Evolutionary conservation across 1,140 invertebrate species (phyloP).

Genomic region (Microplitis mediator): DNA sequence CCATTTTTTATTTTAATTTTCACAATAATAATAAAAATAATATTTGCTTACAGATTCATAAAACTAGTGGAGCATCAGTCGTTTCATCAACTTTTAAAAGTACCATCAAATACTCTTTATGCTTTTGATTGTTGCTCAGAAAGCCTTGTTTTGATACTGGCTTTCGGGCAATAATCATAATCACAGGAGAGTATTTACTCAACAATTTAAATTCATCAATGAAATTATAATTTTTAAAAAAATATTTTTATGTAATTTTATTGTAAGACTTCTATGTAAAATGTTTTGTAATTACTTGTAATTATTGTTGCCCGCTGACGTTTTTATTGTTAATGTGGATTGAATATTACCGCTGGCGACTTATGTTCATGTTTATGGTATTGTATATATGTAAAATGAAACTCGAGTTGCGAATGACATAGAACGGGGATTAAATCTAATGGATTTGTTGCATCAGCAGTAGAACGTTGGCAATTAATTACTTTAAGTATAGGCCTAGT

Average conservation of each 20-base stretch:
- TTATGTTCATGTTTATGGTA: too few relatives aligned
- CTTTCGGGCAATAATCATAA: constrained; percentile 65
- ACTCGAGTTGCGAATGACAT: neutral
- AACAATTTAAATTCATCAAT: constrained; percentile 9
- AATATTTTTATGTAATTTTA: neutral
- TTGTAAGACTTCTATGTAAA: too few relatives aligned
- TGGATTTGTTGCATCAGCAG: neutral
- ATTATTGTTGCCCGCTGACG: too few relatives aligned
- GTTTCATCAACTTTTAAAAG: neutral
- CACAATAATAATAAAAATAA: too few relatives aligned
- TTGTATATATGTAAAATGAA: too few relatives aligned
- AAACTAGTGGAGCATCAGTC: too few relatives aligned
- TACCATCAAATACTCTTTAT: constrained; percentile 51
- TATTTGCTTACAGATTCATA: too few relatives aligned
- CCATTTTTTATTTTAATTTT: too few relatives aligned
- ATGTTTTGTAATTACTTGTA: too few relatives aligned
- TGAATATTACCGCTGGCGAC: too few relatives aligned
- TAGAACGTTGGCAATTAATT: neutral
- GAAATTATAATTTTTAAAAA: neutral
- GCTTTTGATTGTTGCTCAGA: constrained; percentile 66
- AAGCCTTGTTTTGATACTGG: constrained; percentile 58
- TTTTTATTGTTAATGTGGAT: too few relatives aligned
- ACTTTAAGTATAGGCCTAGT: neutral
- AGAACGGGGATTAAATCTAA: neutral
- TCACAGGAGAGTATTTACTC: constrained; percentile 55